Percentiles rank a stretch among this genome's conserved stretches.
phyloP scores from a whole-genome alignment of 2,888 invertebrate genomes.

The Trichopoda pennipes region DNA sequence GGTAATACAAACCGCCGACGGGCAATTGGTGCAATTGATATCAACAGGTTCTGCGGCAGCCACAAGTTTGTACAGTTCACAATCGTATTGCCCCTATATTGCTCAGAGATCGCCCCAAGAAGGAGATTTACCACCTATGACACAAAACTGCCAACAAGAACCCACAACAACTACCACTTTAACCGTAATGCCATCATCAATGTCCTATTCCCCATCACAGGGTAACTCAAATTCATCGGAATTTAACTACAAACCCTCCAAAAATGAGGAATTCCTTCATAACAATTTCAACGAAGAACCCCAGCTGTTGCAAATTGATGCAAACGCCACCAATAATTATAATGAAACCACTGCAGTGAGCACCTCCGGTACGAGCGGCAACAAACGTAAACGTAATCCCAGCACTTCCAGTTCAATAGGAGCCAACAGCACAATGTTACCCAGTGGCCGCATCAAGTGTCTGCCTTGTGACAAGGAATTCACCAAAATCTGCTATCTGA shows the following conservation, averaged over 20 bases:
- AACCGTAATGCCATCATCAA: slow-evolving; percentile 30
- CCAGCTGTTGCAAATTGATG: slow-evolving; percentile 8
- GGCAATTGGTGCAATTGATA: slow-evolving; percentile 76
- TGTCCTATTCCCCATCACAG: slow-evolving; percentile 79
- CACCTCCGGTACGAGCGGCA: slow-evolving; percentile 37
- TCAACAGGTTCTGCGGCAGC: slow-evolving; percentile 82
- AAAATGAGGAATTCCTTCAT: slow-evolving; percentile 50
- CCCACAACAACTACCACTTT: not conserved
- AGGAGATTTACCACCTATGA: slow-evolving; percentile 78
- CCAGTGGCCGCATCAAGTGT: slow-evolving; percentile 83
- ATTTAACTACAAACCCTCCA: slow-evolving; percentile 28
- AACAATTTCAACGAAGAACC: slow-evolving; percentile 51
- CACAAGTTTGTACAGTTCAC: slow-evolving; percentile 27
- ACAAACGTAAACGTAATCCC: slow-evolving; percentile 70
- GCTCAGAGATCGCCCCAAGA: slow-evolving; percentile 77
- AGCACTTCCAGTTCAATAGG: slow-evolving; percentile 68
- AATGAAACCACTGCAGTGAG: slow-evolving; percentile 11
- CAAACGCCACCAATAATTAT: not conserved
- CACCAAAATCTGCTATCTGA: slow-evolving; percentile 92
- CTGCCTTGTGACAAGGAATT: slow-evolving; percentile 91
- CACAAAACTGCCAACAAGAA: slow-evolving; percentile 61
- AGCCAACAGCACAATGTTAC: slow-evolving; percentile 68
- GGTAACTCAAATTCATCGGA: slow-evolving; percentile 71
- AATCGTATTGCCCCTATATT: slow-evolving; percentile 72
- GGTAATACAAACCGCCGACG: slow-evolving; percentile 74